These are phyloP conservation scores for Scaptomyza cyrtandrae DNA, from an alignment of 2,888 invertebrate species.

Conservation along the genomic window DNA sequence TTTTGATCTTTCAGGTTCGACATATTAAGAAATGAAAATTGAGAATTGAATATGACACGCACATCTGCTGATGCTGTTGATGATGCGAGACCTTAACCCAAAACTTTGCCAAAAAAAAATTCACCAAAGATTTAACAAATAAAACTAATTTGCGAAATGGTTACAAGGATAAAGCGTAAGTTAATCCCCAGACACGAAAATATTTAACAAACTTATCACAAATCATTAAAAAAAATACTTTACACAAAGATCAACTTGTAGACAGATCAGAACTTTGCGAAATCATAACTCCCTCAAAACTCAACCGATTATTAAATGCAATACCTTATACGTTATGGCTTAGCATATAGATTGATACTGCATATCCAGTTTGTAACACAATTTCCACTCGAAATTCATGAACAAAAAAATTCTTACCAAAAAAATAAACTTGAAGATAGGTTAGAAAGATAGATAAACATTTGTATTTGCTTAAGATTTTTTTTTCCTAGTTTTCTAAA, in stretches of 20 bases:
- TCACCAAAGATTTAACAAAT: slow-evolving; percentile 1
- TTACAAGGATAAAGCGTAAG: slow-evolving; percentile 50
- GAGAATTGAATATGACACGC: slow-evolving; percentile 42
- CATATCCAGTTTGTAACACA: too few relatives aligned
- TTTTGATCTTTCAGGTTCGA: slow-evolving; percentile 10
- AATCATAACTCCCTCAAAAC: too few relatives aligned
- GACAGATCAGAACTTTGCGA: too few relatives aligned
- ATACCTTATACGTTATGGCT: too few relatives aligned
- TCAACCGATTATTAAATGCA: too few relatives aligned
- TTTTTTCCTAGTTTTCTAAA: slow-evolving; percentile 20
- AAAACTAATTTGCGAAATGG: slow-evolving; percentile 44
- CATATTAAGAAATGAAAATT: slow-evolving; percentile 31
- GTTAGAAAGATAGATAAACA: too few relatives aligned
- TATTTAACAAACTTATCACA: neutral
- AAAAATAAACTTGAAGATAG: too few relatives aligned
- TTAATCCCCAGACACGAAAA: neutral
- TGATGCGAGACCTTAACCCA: slow-evolving; percentile 46
- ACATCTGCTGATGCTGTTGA: neutral
- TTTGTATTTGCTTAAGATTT: slow-evolving; percentile 11
- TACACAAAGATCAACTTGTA: too few relatives aligned
- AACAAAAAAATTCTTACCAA: too few relatives aligned
- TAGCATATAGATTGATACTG: too few relatives aligned
- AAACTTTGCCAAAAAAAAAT: slow-evolving; percentile 24
- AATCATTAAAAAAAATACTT: neutral
- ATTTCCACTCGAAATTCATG: too few relatives aligned